A percentile compares a stretch with the other conserved stretches of the same genome.
These are phyloP conservation scores for Amiota minor DNA, from an alignment of 2,888 invertebrate species.

Conservation along the genomic window DNA sequence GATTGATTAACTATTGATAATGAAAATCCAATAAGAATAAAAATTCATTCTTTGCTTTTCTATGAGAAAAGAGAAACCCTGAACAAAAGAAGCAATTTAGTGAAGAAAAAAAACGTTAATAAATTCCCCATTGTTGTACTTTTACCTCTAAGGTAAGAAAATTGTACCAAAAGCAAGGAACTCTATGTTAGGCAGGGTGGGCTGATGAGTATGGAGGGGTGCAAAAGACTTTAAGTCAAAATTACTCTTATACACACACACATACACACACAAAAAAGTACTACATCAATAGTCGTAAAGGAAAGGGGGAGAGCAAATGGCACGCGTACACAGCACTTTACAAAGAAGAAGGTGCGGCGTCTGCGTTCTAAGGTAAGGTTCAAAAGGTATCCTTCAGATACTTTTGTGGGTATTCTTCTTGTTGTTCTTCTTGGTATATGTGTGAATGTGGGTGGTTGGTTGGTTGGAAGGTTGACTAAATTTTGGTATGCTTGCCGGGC, in stretches of 20 bases:
- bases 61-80: not conserved
- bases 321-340: slow-evolving; percentile 4
- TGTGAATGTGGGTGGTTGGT: not conserved
- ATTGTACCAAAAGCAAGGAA: no score
- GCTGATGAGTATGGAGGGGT: not conserved
- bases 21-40: no score
- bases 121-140: no score
- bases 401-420: not conserved
- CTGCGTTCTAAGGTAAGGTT: slow-evolving; percentile 12
- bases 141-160: not conserved
- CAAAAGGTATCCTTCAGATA: slow-evolving; percentile 17
- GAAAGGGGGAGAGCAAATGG: not conserved
- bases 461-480: not conserved
- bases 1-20: no score
- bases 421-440: not conserved
- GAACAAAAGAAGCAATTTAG: not conserved
- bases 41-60: no score
- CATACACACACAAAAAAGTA: slow-evolving; percentile 6
- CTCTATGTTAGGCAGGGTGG: no score
- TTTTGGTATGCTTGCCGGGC: not conserved
- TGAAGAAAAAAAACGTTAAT: no score
- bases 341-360: slow-evolving; percentile 22
- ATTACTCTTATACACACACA: not conserved
- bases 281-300: not conserved
- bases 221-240: not conserved